A percentile compares a stretch with the other conserved stretches of the same genome.
Conservation (phyloP, 2,113 vertebrate genomes). For the Brachypodius melanocephalos region DNA sequence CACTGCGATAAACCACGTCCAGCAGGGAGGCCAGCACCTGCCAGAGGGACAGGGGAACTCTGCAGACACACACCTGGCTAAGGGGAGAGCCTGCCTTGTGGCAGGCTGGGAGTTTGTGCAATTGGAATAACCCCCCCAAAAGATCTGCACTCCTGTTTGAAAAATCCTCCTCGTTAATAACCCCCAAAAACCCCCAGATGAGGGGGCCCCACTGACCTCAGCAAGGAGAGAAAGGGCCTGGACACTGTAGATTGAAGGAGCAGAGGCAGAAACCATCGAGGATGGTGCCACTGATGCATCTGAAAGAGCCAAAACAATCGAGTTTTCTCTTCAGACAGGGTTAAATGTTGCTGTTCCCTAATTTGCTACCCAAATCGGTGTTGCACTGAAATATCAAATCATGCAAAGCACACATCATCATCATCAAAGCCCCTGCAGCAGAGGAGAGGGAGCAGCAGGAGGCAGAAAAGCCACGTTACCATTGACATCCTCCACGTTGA, state of each 20-base stretch:
- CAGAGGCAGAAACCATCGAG: conserved; percentile 91
- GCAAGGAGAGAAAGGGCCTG: conserved; percentile 93
- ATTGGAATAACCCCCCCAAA: fast-evolving
- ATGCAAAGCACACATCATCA: not conserved
- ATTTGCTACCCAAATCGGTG: not conserved
- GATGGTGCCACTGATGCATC: conserved; percentile 77
- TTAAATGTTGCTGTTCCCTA: not conserved
- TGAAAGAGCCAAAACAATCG: conserved; percentile 9
- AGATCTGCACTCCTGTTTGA: not conserved
- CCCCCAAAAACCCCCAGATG: not conserved
- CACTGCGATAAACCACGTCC: conserved; percentile 95
- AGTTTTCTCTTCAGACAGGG: not conserved
- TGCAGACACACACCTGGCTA: not conserved
- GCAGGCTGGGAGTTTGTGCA: not conserved
- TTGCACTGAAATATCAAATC: not conserved
- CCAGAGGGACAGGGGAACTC: not conserved
- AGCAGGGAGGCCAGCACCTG: conserved; percentile 91
- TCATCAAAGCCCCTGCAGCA: not conserved
- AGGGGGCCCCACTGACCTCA: conserved; percentile 77
- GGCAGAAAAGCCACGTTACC: conserved; percentile 67
- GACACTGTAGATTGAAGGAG: conserved; percentile 92
- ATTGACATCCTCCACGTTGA: conserved; percentile 75
- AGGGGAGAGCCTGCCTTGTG: not conserved
- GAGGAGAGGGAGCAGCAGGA: not conserved
- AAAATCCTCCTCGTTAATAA: not conserved